phyloP scores from a whole-genome alignment of 1,140 invertebrate genomes.

The Pollicipes pollicipes region DNA sequence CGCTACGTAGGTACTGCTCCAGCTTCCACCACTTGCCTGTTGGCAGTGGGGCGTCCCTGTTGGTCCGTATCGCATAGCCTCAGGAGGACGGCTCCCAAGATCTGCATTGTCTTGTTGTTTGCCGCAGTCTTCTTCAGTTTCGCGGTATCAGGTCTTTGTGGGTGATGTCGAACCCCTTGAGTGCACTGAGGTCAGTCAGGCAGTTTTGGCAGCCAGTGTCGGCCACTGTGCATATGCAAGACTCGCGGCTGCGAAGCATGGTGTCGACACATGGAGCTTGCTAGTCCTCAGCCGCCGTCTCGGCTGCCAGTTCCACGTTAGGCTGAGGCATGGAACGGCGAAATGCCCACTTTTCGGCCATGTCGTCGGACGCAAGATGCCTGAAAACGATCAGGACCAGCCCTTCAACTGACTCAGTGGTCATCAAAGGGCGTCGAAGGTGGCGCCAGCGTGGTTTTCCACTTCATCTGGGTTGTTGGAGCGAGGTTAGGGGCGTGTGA shows the following conservation, averaged over 20 bases:
- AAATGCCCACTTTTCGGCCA: no score
- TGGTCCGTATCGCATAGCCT: not conserved
- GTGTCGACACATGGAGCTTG: not conserved
- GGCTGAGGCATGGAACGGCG: not conserved
- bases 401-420: no score
- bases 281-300: not conserved
- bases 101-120: not conserved
- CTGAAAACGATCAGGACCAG: no score
- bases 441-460: not conserved
- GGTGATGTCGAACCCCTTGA: not conserved
- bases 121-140: not conserved
- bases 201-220: not conserved
- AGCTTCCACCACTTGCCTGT: not conserved
- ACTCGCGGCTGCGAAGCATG: not conserved
- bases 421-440: not conserved
- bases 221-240: not conserved
- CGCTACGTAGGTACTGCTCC: not conserved
- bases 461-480: no score
- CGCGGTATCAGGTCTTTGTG: not conserved
- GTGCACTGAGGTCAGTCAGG: not conserved
- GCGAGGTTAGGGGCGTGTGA: no score
- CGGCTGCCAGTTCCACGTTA: not conserved
- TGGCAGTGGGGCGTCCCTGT: not conserved
- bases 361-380: no score
- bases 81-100: not conserved